A percentile compares a stretch with the other conserved stretches of the same genome.
Conservation (phyloP, 2,888 invertebrate genomes). For the Drepanosiphum platanoidis region DNA sequence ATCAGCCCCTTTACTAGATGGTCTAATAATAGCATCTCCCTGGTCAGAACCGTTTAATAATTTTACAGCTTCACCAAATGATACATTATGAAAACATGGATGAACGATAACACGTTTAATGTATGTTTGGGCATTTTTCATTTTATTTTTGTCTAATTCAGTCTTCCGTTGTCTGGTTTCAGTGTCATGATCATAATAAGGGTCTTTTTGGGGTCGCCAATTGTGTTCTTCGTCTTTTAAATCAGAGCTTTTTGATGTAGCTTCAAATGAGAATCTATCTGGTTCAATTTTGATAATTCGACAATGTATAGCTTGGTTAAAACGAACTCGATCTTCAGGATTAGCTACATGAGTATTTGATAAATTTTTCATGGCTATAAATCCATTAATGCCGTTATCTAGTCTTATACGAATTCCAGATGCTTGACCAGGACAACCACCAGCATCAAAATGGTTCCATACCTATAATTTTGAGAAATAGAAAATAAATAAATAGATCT, state of each 20-base stretch:
- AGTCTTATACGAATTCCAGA: constrained; percentile 88
- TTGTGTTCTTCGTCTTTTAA: constrained; percentile 88
- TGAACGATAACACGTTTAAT: constrained; percentile 97
- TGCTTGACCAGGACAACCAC: constrained; percentile 94
- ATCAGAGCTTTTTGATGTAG: constrained; percentile 93
- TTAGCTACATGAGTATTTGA: constrained; percentile 93
- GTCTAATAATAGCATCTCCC: constrained; percentile 95
- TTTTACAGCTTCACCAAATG: constrained; percentile 90
- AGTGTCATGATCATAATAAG: constrained; percentile 87
- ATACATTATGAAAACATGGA: constrained; percentile 96
- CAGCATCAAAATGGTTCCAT: constrained; percentile 98
- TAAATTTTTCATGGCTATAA: constrained; percentile 91
- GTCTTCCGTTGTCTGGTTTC: constrained; percentile 83
- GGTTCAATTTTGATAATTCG: constrained; percentile 95
- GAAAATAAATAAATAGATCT: constrained; percentile 17
- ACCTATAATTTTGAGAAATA: constrained; percentile 70
- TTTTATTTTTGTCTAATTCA: constrained; percentile 84
- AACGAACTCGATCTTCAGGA: constrained; percentile 89
- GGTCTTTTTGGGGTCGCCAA: constrained; percentile 89
- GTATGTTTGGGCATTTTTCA: constrained; percentile 84
- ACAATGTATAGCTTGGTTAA: constrained; percentile 85
- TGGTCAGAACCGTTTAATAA: constrained; percentile 92
- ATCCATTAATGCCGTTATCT: constrained; percentile 93
- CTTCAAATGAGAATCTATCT: constrained; percentile 91
- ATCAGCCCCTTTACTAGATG: constrained; percentile 96